These are phyloP conservation scores for Gryon sp. DNA, from an alignment of 1,140 invertebrate species.

Conservation along the genomic window DNA sequence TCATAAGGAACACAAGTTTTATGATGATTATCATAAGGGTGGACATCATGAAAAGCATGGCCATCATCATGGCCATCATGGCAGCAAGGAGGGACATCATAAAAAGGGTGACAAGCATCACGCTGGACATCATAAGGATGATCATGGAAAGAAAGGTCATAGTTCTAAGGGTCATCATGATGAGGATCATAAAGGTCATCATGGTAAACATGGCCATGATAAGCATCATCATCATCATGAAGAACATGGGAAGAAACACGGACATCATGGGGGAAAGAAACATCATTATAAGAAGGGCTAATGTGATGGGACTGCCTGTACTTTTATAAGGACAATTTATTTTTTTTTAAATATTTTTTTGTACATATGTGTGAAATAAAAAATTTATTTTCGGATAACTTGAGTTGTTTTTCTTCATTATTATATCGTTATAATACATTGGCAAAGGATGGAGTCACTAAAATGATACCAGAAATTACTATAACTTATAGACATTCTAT, in stretches of 20 bases:
- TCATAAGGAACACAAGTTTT: constrained; percentile 91
- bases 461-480: too few relatives aligned
- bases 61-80: constrained; percentile 85
- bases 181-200: constrained; percentile 87
- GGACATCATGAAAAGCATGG: constrained; percentile 86
- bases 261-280: constrained; percentile 81
- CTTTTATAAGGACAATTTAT: too few relatives aligned
- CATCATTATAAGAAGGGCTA: constrained; percentile 63
- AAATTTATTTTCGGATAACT: too few relatives aligned
- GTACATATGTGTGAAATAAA: too few relatives aligned
- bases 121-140: constrained; percentile 85
- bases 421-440: too few relatives aligned
- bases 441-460: too few relatives aligned
- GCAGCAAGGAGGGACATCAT: constrained; percentile 85
- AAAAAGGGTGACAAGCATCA: constrained; percentile 87
- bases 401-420: too few relatives aligned
- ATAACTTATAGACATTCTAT: too few relatives aligned
- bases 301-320: too few relatives aligned
- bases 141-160: constrained; percentile 88
- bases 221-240: constrained; percentile 84
- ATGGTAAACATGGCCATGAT: constrained; percentile 85
- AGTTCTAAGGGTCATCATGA: constrained; percentile 88
- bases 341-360: too few relatives aligned
- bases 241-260: constrained; percentile 84
- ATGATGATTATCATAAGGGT: constrained; percentile 89